phyloP scores from a whole-genome alignment of 2,113 vertebrate species.

The Microtus pennsylvanicus region DNA sequence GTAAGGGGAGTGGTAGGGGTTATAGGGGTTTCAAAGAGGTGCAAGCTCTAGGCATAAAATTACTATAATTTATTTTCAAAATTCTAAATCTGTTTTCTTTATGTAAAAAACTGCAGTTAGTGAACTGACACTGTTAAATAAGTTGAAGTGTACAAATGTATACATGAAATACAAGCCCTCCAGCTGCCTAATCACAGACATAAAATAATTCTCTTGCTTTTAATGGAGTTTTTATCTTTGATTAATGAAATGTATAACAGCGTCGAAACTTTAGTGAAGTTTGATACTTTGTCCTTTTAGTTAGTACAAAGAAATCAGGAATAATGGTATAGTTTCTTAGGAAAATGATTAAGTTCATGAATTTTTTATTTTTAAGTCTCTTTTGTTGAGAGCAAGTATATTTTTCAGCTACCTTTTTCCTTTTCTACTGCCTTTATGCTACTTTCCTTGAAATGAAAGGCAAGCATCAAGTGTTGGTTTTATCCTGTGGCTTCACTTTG shows the following conservation, averaged over 20 bases:
- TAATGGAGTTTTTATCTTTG: conserved; percentile 83
- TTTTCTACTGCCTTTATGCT: conserved; percentile 78
- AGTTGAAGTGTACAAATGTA: conserved; percentile 82
- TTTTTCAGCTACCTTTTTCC: conserved; percentile 76
- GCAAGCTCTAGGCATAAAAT: conserved; percentile 78
- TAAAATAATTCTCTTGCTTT: conserved; percentile 79
- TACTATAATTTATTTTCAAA: conserved; percentile 83
- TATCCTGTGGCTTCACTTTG: conserved; percentile 78
- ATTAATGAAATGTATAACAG: conserved; percentile 80
- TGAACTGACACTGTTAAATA: conserved; percentile 81
- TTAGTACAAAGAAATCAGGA: conserved; percentile 77
- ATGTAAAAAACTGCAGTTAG: conserved; percentile 77
- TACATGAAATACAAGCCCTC: conserved; percentile 81
- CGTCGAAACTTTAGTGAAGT: conserved; percentile 79
- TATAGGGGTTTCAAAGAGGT: conserved; percentile 75
- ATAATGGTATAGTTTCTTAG: conserved; percentile 83
- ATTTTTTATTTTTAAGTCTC: conserved; percentile 78
- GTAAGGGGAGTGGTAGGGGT: conserved; percentile 61
- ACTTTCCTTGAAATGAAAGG: conserved; percentile 80
- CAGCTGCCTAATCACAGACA: conserved; percentile 80
- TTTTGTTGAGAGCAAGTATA: conserved; percentile 77
- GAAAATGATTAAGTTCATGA: conserved; percentile 81
- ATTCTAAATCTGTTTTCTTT: conserved; percentile 83
- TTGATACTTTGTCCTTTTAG: conserved; percentile 81
- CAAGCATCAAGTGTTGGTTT: conserved; percentile 75